Conservation (phyloP, 2,888 invertebrate species). For the Limenitis camilla region DNA sequence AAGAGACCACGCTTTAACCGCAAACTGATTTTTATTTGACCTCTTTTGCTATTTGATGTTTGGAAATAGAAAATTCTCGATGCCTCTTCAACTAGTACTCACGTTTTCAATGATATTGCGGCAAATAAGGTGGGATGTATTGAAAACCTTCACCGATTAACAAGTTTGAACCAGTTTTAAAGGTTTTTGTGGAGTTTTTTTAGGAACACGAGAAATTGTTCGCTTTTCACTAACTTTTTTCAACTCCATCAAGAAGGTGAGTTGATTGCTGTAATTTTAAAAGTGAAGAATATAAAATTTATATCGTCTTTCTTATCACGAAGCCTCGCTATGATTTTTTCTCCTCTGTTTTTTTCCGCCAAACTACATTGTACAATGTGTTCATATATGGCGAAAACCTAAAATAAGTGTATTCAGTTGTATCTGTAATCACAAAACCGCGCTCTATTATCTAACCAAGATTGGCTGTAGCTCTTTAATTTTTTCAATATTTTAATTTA, state of each 20-base stretch:
- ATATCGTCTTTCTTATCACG: too few relatives aligned
- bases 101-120: conserved; percentile 10
- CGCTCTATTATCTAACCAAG: too few relatives aligned
- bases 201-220: too few relatives aligned
- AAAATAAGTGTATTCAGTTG: too few relatives aligned
- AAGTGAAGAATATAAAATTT: not conserved
- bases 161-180: conserved; percentile 16
- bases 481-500: too few relatives aligned
- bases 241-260: not conserved
- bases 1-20: conserved; percentile 4
- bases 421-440: too few relatives aligned
- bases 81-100: conserved; percentile 4
- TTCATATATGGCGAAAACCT: too few relatives aligned
- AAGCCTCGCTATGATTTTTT: too few relatives aligned
- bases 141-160: conserved; percentile 12
- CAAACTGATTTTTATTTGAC: conserved; percentile 5
- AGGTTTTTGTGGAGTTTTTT: not conserved
- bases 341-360: too few relatives aligned
- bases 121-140: conserved; percentile 7
- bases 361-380: too few relatives aligned
- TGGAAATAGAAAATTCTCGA: conserved; percentile 8
- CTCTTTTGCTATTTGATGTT: conserved; percentile 8
- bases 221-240: not conserved
- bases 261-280: not conserved
- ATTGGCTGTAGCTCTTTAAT: too few relatives aligned